phyloP scores from a whole-genome alignment of 2,888 invertebrate genomes.

The Synanthedon andrenaeformis region DNA sequence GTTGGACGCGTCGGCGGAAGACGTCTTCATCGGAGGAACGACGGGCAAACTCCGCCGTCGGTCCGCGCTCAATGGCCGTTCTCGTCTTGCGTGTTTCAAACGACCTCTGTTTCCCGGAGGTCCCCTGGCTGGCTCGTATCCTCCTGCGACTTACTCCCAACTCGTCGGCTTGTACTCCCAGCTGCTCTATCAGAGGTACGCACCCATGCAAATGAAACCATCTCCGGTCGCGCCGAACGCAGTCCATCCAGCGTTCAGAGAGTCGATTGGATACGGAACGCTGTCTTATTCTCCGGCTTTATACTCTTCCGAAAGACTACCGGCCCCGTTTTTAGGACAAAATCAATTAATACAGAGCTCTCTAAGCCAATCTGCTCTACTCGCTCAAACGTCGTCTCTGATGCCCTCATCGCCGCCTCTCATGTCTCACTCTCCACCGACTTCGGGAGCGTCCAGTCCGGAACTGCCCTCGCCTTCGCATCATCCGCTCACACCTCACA shows the following conservation, averaged over 20 bases:
- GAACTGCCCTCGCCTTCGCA: slow-evolving; percentile 50
- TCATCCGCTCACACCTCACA: slow-evolving; percentile 54
- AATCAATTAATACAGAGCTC: slow-evolving; percentile 33
- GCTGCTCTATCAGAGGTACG: slow-evolving; percentile 77
- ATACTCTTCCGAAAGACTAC: slow-evolving; percentile 39
- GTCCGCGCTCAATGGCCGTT: slow-evolving; percentile 89
- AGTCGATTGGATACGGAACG: slow-evolving; percentile 49
- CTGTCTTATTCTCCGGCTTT: slow-evolving; percentile 50
- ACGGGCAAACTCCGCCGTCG: slow-evolving; percentile 92
- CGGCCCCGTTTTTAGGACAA: slow-evolving; percentile 39
- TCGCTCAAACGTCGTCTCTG: slow-evolving; percentile 32
- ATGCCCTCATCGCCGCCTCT: slow-evolving; percentile 56
- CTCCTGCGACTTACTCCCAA: slow-evolving; percentile 69
- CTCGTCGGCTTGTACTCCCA: slow-evolving; percentile 72
- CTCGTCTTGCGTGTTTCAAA: slow-evolving; percentile 90
- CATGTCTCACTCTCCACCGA: slow-evolving; percentile 42
- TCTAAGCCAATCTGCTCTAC: slow-evolving; percentile 27
- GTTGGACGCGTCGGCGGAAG: slow-evolving; percentile 91
- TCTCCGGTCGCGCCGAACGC: slow-evolving; percentile 64
- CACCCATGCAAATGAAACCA: slow-evolving; percentile 67
- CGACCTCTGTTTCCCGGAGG: slow-evolving; percentile 76
- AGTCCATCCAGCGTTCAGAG: slow-evolving; percentile 63
- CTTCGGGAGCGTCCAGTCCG: slow-evolving; percentile 50
- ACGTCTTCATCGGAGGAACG: slow-evolving; percentile 93
- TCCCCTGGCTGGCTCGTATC: slow-evolving; percentile 70